Base-by-base conservation (phyloP, 2,888 invertebrate species). In the Piscicola geometra region DNA sequence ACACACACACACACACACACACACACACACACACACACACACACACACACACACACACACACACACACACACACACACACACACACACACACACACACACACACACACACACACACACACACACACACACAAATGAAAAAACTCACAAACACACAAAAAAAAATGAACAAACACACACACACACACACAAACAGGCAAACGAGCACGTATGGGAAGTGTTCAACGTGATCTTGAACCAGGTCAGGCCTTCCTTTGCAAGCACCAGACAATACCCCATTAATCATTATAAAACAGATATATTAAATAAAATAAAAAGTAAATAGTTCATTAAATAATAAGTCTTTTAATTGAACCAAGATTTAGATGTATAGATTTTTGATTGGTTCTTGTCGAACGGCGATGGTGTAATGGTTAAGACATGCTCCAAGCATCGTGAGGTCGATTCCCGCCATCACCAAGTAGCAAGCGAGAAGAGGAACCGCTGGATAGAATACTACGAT, bases 11-110 rank as follows among this genome's bases (percentile, higher is more conserved):
- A 64, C 25, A 64, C n/a, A 64, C 25, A 64, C 64, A 28, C 64
- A 30, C 64, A 64, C 30, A 64, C 30, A n/a, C 64, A 28, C 64
- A 64, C 30, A 28, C 64, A 64, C 64, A 64, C 25, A 28, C 30
- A 64, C 30, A 64, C n/a, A 64, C n/a, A 64, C 64, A 28, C 64
- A 64, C 64, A 64, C 25, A 64, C 25, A 64, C 30, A 64, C 64
- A 64, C n/a, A 64, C 64, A 64, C 64, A 64, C 64, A 64, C 64
- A 64, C n/a, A 64, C 64, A 64, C 64, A 64, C 64, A 64, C 64
- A 64, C 64, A 64, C 30, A 28, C 64, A 30, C n/a, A 64, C 64
- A 64, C 64, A 64, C 64, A 64, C 64, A 64, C 21, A 41, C 41
- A 41, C 41, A 41, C 41, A 41, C 41, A 41, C 41, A 41, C 41